Conservation (phyloP, 2,797 vertebrate genomes). For the Sebastes itinus region DNA sequence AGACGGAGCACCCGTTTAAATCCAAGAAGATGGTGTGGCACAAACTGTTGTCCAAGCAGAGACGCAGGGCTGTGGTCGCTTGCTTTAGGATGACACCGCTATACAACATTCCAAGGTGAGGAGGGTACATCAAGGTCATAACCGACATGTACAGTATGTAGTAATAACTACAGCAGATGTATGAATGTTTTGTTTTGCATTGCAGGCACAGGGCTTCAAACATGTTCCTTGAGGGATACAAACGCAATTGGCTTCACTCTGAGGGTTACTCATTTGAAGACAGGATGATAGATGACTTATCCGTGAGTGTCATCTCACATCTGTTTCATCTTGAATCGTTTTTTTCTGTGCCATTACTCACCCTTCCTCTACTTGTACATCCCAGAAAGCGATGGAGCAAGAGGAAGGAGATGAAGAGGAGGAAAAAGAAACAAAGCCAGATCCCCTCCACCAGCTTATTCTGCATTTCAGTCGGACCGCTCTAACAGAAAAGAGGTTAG, state of each 20-base stretch:
- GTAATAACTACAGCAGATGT: not conserved
- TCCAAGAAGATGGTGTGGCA: conserved; percentile 97
- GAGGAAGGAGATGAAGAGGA: conserved; percentile 93
- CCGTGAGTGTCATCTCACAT: conserved; percentile 79
- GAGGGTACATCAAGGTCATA: not conserved
- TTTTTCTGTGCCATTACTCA: not conserved
- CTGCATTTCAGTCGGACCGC: conserved; percentile 95
- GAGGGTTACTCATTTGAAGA: conserved; percentile 95
- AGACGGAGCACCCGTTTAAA: conserved; percentile 94
- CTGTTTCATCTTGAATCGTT: not conserved
- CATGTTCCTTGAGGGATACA: conserved; percentile 95
- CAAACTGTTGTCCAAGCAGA: conserved; percentile 93
- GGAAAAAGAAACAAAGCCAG: conserved; percentile 89
- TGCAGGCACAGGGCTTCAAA: conserved; percentile 93
- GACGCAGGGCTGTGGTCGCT: conserved; percentile 92
- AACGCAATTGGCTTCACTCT: conserved; percentile 87
- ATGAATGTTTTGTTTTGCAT: not conserved
- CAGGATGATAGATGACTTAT: conserved; percentile 93
- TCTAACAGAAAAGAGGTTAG: conserved; percentile 92
- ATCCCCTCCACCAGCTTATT: conserved; percentile 94
- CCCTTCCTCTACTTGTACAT: not conserved
- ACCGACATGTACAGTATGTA: not conserved
- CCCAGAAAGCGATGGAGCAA: conserved; percentile 88
- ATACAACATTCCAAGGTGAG: conserved; percentile 92
- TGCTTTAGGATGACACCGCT: conserved; percentile 96